Base-by-base conservation (phyloP, 2,888 invertebrate genomes). In the Platypus cylindrus region DNA sequence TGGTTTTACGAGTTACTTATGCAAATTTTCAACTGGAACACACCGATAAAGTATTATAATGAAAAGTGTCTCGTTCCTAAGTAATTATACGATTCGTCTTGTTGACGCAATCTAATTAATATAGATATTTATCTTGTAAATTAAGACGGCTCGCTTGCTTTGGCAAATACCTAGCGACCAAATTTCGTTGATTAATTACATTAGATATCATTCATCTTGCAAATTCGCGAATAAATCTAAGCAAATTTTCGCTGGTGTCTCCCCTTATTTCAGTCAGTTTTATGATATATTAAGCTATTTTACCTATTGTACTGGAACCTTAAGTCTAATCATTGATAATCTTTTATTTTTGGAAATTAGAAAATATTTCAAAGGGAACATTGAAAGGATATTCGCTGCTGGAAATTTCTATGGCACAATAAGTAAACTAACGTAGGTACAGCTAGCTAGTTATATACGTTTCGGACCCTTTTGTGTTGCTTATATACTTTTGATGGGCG, bases 121-220 rank as follows among this genome's bases (percentile, higher is more conserved):
- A 59, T 57, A 57, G 56, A 58, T 59, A 59, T 59, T 59, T 59
- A 59, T 59, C 59, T 59, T 59, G 56, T 54, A 59, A 59, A 59
- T 59, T 59, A 59, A 59, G 58, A 59, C 53, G 59, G 58, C 51
- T 57, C 57, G 58, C 58, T 58, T 56, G 54, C 51, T 51, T 56
- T 51, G 41, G 58, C 55, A 59, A 59, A 59, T 58, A 59, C 56
- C 54, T 58, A 59, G 54, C 53, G 55, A 52, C 53, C 52, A 38
- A 58, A 57, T 56, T 56, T 52, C 49, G 43, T 54, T 59, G 58
- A 60, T 60, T 60, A 60, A 60, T 60, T 59, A 59, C 56, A 51
- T 52, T 51, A 57, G 57, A 53, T 54, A 55, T 55, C 50, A 48
- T 45, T 51, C 48, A 46, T 47, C 45, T 44, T 46, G 37, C 35